Percentiles rank a stretch among this genome's conserved stretches.
Conservation (phyloP, 2,113 vertebrate species). For the Pseudorhombus dupliciocellatus region DNA sequence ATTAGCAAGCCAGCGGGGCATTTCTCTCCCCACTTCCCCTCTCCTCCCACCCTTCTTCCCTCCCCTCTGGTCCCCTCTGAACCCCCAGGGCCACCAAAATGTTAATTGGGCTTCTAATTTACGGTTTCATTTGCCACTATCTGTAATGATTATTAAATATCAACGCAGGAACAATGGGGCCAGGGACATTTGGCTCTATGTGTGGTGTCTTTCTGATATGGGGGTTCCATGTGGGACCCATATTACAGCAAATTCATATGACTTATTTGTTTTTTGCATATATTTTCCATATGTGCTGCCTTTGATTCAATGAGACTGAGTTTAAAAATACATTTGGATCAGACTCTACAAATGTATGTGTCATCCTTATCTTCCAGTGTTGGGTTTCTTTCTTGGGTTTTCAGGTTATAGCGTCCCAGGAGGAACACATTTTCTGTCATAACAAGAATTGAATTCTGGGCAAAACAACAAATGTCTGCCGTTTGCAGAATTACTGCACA, state of each 20-base stretch:
- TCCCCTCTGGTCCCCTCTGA: slow-evolving; percentile 38
- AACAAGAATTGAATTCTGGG: neutral
- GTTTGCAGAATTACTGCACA: neutral
- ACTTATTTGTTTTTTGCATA: slow-evolving; percentile 1
- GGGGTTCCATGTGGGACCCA: neutral
- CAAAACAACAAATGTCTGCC: neutral
- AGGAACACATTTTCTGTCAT: neutral
- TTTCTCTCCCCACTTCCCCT: slow-evolving; percentile 35
- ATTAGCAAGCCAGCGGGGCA: slow-evolving; percentile 59
- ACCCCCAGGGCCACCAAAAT: slow-evolving; percentile 63
- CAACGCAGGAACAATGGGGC: slow-evolving; percentile 51
- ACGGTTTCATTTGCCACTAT: slow-evolving; percentile 69
- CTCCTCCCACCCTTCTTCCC: slow-evolving; percentile 17
- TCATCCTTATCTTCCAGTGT: neutral
- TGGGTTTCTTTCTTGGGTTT: neutral
- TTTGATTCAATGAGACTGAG: neutral
- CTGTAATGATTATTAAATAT: slow-evolving; percentile 64
- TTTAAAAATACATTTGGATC: slow-evolving; percentile 7
- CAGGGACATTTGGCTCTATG: slow-evolving; percentile 31
- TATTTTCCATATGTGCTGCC: neutral
- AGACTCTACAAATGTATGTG: neutral
- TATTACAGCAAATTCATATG: neutral
- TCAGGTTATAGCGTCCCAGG: neutral
- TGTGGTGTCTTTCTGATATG: slow-evolving; percentile 29
- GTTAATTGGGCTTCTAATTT: slow-evolving; percentile 77